Evolutionary conservation across 2,888 invertebrate genomes (phyloP).

Genomic region (Hyles lineata): DNA sequence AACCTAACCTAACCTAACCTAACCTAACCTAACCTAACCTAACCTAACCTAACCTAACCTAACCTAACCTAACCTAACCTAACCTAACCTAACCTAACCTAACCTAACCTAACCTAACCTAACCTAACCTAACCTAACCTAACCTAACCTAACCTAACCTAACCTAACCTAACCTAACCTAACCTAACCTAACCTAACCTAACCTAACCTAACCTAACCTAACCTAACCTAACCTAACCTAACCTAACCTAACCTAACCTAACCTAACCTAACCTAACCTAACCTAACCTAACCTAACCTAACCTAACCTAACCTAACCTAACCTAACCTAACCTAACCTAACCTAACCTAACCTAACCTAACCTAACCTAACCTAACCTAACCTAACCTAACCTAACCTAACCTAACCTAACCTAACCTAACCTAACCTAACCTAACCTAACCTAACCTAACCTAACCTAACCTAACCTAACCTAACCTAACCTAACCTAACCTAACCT

Average conservation of each 20-base stretch:
- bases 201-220: constrained; percentile 36
- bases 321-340: constrained; percentile 32
- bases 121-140: constrained; percentile 39
- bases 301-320: constrained; percentile 35
- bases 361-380: no score
- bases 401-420: neutral
- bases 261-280: constrained; percentile 35
- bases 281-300: constrained; percentile 36
- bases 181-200: constrained; percentile 36
- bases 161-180: constrained; percentile 35
- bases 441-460: no score
- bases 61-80: constrained; percentile 38
- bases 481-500: no score
- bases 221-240: constrained; percentile 36
- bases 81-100: constrained; percentile 39
- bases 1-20: no score
- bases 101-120: constrained; percentile 38
- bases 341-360: constrained; percentile 23
- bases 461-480: no score
- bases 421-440: neutral
- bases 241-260: constrained; percentile 35
- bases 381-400: no score
- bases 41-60: no score
- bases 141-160: constrained; percentile 35
- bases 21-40: no score